Conservation (phyloP, 1,140 invertebrate species). For the Dendroctonus valens region DNA sequence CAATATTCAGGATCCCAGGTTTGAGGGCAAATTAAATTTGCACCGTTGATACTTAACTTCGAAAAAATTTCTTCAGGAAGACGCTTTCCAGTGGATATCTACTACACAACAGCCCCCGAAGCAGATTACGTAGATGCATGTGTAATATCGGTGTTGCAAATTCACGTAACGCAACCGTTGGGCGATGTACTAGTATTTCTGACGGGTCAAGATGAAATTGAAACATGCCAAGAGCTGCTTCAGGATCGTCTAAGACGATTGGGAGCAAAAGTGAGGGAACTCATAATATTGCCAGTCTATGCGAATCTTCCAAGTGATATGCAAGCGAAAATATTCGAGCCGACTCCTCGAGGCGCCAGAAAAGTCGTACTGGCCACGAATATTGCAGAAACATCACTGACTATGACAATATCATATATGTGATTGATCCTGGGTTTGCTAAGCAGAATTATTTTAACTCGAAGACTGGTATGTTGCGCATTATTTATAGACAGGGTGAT, state of each 20-base stretch:
- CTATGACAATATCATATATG: conserved; percentile 98
- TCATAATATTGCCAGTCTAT: conserved; percentile 95
- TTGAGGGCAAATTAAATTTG: background rate
- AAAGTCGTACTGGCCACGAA: conserved; percentile 98
- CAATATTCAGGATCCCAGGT: conserved; percentile 92
- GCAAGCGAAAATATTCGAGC: conserved; percentile 97
- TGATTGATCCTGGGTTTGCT: conserved; percentile 98
- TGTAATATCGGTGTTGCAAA: conserved; percentile 95
- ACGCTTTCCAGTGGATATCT: conserved; percentile 90
- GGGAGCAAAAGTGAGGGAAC: conserved; percentile 89
- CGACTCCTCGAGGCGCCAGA: conserved; percentile 90
- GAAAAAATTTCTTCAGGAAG: conserved; percentile 56
- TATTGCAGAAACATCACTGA: conserved; percentile 98
- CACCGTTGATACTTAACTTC: background rate
- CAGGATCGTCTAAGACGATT: conserved; percentile 86
- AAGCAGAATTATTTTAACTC: conserved; percentile 99
- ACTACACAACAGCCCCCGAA: conserved; percentile 98
- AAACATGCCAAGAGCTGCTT: conserved; percentile 91
- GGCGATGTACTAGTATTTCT: conserved; percentile 98
- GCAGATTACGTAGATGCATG: conserved; percentile 98
- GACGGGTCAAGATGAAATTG: conserved; percentile 95
- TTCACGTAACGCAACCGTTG: conserved; percentile 92
- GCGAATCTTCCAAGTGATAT: conserved; percentile 98
- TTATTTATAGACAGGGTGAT: too few relatives aligned
- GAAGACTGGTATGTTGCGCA: conserved; percentile 49